Conservation (phyloP, 2,888 invertebrate species). For the Pristionchus entomophagus region DNA sequence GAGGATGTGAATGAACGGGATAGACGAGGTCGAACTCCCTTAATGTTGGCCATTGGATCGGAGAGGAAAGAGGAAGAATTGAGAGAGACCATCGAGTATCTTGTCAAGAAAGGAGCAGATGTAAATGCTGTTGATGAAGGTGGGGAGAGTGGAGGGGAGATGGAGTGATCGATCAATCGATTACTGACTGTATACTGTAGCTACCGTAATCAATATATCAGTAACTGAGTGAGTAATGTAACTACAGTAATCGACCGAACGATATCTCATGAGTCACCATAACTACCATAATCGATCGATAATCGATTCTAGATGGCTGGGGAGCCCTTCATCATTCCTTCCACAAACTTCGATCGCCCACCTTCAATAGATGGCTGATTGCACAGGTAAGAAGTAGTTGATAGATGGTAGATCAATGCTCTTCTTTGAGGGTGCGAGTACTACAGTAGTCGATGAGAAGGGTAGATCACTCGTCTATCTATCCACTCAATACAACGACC, state of each 20-base stretch:
- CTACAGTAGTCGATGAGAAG: not conserved
- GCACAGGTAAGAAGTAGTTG: not conserved
- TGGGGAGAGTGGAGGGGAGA: not conserved
- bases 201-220: no score
- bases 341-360: not conserved
- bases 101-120: conserved; percentile 4
- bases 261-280: no score
- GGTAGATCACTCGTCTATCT: not conserved
- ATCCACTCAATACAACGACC: not conserved
- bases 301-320: conserved; percentile 12
- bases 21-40: not conserved
- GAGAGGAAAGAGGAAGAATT: not conserved
- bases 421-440: not conserved
- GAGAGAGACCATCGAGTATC: not conserved
- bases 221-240: no score
- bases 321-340: not conserved
- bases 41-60: not conserved
- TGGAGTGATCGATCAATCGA: not conserved
- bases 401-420: not conserved
- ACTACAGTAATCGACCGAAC: not conserved
- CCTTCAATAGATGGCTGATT: conserved; percentile 18
- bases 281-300: not conserved
- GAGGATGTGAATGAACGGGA: not conserved
- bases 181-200: not conserved
- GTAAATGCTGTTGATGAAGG: conserved; percentile 5